phyloP scores from a whole-genome alignment of 2,797 vertebrate species.

The Poecilia wingei region DNA sequence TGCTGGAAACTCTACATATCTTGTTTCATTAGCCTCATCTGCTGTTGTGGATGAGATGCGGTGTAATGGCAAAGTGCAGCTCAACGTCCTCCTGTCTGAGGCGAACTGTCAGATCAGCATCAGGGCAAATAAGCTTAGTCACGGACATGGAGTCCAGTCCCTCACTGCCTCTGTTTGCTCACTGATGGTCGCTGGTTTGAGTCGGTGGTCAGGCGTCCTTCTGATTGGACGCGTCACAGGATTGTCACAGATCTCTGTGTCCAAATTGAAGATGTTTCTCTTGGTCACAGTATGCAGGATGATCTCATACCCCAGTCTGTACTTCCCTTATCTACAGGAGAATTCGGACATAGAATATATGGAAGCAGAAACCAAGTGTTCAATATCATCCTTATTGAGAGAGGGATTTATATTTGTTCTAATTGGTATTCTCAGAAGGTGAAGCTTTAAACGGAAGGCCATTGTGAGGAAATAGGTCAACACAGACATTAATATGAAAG shows the following conservation, averaged over 20 bases:
- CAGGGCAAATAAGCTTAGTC: conserved; percentile 35
- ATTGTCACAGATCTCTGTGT: background rate
- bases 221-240: background rate
- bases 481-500: background rate
- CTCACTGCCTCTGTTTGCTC: conserved; percentile 29
- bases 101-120: background rate
- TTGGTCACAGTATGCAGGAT: background rate
- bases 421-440: background rate
- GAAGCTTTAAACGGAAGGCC: background rate
- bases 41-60: conserved; percentile 50
- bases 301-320: background rate
- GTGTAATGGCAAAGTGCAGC: conserved; percentile 18
- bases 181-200: conserved; percentile 53
- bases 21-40: conserved; percentile 63
- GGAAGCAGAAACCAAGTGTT: background rate
- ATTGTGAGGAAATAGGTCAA: background rate
- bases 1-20: conserved; percentile 54
- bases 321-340: background rate
- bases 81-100: conserved; percentile 23
- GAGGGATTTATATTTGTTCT: background rate
- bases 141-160: conserved; percentile 44
- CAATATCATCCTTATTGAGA: background rate
- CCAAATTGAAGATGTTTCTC: background rate
- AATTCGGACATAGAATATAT: background rate
- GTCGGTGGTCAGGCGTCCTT: conserved; percentile 21